Base-by-base conservation (phyloP, 2,113 vertebrate species). In the Eleginops maclovinus region DNA sequence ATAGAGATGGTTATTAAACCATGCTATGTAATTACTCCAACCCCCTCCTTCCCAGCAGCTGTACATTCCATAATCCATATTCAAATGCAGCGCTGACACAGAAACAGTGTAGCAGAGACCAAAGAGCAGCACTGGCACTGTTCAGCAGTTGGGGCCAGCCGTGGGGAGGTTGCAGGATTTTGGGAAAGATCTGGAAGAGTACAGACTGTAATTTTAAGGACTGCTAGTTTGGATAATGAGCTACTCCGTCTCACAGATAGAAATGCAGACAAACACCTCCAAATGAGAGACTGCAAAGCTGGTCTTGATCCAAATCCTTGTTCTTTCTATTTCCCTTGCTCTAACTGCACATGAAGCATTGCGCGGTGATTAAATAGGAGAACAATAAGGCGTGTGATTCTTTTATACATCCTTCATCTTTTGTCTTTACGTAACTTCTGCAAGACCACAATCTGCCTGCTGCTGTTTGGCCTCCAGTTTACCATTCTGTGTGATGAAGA, bases 401-500 rank as follows among this genome's bases (percentile, higher is more conserved):
- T 68, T 64, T 64, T 53, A 24, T 28, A 44, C 72, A 78, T 58
- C 49, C 61, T 62, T 55, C 71, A 9, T 73, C 47, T 64, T 67
- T 74, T 81, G 75, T 83, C 79, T 73, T 77, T 21, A 36, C 10
- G 11, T 70, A 54, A 75, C 40, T 66, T 60, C 15, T 73, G 64
- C 22, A 65, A 46, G 61, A 47, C 21, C 66, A 46, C 47, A 16
- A 62, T 47, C 62, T 54, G 44, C 76, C 19, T 15, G 70, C 83
- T 85, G 85, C 73, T 72, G 68, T 75, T 79, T 81, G 76, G 89
- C 84, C 89, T 86, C 61, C 17, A 60, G 87, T 92, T 90, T 89
- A 69, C 59, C 73, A 82, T 84, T 82, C 84, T 69, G 54, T 87
- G 84, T 77, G 88, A 93, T 88, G 85, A 90, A 82, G 88, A 91